Base-by-base conservation (phyloP, 2,113 vertebrate species). In the Oriolus oriolus region DNA sequence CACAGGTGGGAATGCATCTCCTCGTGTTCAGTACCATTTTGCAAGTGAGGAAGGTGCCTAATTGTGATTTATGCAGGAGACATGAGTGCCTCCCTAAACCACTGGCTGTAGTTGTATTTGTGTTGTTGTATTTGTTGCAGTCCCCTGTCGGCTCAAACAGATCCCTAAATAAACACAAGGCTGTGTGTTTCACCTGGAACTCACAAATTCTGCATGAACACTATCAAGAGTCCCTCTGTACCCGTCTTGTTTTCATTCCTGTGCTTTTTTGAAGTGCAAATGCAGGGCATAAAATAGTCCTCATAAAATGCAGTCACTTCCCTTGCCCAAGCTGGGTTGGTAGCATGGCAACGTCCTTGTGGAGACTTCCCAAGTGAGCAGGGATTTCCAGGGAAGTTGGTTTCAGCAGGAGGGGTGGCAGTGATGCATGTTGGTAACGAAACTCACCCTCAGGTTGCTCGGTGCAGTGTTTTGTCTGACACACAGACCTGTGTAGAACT, bases 181-280 rank as follows among this genome's bases (percentile, higher is more conserved):
- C 39, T 86, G 12, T 57, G 21, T 74, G 13, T 93, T 93, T 81
- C 87, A 74, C 77, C 79, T 73, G 45, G 54, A 89, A 14, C 13
- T 64, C 64, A 23, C 37, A 65, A 27, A 28, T 49, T 49, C 69
- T 83, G 45, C 45, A 21, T 54, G 78, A 76, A 12, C n/a, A 35
- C 57, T 47, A 22, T 70, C 68, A 22, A 31, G 47, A 11, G 30
- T 54, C 49, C 7, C 2, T 45, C 61, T 61, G 2, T 65, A 23
- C 47, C 45, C 57, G 49, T 64, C 49, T 73, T 50, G 11, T n/a
- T 89, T 79, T 65, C 54, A 31, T 65, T 53, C 33, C 33, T 66
- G 33, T 93, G 64, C 31, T 86, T 94, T 86, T 94, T 63, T 50
- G 56, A 90, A 77, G 42, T 77, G 54, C 77, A 83, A 94, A 91